phyloP scores from a whole-genome alignment of 1,140 invertebrate genomes.

The Aporrectodea caliginosa region DNA sequence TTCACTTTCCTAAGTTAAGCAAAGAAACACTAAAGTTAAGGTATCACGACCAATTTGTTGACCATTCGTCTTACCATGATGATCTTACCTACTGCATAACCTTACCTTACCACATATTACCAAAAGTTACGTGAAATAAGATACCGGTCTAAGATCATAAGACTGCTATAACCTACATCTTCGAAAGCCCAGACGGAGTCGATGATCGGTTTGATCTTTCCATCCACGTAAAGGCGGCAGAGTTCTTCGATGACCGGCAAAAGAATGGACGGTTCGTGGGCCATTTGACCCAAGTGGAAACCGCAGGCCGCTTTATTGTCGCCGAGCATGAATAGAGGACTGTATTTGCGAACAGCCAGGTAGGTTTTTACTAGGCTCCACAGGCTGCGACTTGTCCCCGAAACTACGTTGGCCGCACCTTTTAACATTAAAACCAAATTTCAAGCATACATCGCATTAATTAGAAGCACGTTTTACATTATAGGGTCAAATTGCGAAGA shows the following conservation, averaged over 20 bases:
- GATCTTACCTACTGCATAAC: too few species aligned
- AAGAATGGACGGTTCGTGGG: slow-evolving; percentile 66
- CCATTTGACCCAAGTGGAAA: slow-evolving; percentile 12
- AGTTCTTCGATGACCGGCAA: slow-evolving; percentile 67
- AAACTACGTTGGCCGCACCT: slow-evolving; percentile 13
- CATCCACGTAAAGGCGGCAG: slow-evolving; percentile 69
- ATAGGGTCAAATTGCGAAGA: too few species aligned
- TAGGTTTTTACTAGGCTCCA: slow-evolving; percentile 16
- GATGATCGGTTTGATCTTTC: slow-evolving; percentile 73
- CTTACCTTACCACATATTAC: too few species aligned
- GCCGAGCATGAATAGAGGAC: slow-evolving; percentile 15
- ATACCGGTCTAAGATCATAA: too few species aligned
- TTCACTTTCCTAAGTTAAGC: too few species aligned
- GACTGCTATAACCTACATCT: slow-evolving; percentile 64
- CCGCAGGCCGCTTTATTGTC: slow-evolving; percentile 23
- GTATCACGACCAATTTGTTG: too few species aligned
- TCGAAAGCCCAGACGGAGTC: slow-evolving; percentile 82
- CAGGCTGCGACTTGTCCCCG: slow-evolving; percentile 7
- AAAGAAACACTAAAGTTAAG: too few species aligned
- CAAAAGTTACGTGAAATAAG: too few species aligned
- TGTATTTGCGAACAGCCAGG: slow-evolving; percentile 14
- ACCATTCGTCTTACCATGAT: too few species aligned
- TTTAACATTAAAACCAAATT: neutral
- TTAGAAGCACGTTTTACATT: too few species aligned
- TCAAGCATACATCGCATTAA: neutral